Evolutionary conservation across 53 echinoderm and acorn worm species (phyloP).

Genomic region (Hippasteria phrygiana): DNA sequence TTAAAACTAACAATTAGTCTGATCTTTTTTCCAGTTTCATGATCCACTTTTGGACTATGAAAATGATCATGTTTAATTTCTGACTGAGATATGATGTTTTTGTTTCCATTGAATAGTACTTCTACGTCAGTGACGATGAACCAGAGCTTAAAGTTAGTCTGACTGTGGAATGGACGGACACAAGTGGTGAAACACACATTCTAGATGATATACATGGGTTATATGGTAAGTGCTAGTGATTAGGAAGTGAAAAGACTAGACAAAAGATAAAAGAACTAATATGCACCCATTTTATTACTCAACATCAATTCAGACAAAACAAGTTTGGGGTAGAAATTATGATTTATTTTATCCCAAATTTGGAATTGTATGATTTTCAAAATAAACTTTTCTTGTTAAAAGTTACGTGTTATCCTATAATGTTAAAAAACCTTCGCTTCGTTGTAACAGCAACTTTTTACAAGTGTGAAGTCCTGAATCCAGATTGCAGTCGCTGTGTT

Average conservation of each 20-base stretch:
- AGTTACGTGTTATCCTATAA: neutral
- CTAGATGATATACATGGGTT: neutral
- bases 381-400: neutral
- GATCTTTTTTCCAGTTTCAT: neutral
- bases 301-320: no score
- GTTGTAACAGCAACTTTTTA: neutral
- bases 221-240: neutral
- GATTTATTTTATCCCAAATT: no score
- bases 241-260: neutral
- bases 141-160: no score
- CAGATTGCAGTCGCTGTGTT: constrained; percentile 78
- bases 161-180: no score
- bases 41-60: neutral
- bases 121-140: no score
- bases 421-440: neutral
- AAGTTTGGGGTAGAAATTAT: no score
- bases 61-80: neutral
- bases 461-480: constrained; percentile 19
- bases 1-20: no score
- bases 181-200: no score
- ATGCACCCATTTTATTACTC: neutral
- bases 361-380: no score
- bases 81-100: neutral
- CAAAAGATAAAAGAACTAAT: neutral
- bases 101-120: neutral